A percentile compares a stretch with the other conserved stretches of the same genome.
Conservation (phyloP, 2,797 vertebrate genomes). For the Alectoris magna region DNA sequence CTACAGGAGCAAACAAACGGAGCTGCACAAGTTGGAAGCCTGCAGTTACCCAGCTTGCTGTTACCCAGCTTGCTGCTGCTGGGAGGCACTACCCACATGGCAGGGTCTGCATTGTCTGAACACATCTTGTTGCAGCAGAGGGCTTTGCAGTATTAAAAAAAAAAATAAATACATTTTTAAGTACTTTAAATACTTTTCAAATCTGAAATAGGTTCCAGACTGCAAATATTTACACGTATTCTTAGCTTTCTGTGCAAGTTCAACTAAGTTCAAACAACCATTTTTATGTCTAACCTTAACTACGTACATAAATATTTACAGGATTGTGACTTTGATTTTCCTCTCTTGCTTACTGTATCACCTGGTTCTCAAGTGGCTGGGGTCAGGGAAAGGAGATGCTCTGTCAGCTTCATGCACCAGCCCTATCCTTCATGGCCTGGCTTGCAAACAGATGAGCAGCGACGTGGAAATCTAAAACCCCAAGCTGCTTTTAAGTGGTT, state of each 20-base stretch:
- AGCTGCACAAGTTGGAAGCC: not conserved
- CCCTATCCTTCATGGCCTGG: not conserved
- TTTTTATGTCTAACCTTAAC: slow-evolving; percentile 15
- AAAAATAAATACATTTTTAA: not conserved
- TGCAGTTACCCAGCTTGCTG: slow-evolving; percentile 1
- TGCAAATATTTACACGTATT: slow-evolving; percentile 30
- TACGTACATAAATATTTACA: slow-evolving; percentile 27
- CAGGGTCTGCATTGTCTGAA: not conserved
- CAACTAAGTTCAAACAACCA: not conserved
- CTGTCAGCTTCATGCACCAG: not conserved
- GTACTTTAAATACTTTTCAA: slow-evolving; percentile 3
- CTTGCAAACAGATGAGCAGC: not conserved
- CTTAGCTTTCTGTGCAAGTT: not conserved
- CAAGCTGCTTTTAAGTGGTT: slow-evolving; percentile 36
- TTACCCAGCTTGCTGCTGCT: not conserved
- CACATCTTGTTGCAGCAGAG: accelerated
- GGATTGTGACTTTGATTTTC: not conserved
- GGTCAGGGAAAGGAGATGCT: not conserved
- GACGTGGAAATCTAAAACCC: not conserved
- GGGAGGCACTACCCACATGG: accelerated
- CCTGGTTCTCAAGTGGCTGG: not conserved
- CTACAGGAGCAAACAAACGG: not conserved
- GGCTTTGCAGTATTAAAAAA: not conserved
- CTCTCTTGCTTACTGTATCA: not conserved
- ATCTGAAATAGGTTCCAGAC: slow-evolving; percentile 7